Conservation (phyloP, 2,113 vertebrate species). For the Neodon shergylaensis region DNA sequence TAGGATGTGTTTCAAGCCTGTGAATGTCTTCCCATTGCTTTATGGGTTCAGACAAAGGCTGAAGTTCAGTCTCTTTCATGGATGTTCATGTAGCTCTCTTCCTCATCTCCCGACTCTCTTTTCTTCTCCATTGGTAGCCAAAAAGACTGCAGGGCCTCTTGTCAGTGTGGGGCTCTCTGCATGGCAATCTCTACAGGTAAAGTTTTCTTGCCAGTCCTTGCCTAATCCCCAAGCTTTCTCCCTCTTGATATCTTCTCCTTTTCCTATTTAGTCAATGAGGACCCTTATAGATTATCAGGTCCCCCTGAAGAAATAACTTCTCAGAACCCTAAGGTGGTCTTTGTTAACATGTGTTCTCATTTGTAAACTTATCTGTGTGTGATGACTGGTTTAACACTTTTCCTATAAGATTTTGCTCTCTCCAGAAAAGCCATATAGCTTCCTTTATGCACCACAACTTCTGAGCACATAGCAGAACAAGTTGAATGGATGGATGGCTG, state of each 20-base stretch:
- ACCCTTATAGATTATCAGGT: background rate
- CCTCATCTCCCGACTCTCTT: background rate
- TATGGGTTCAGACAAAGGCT: conserved; percentile 10
- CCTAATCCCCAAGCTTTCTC: background rate
- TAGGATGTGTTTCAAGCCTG: background rate
- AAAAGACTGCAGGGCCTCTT: background rate
- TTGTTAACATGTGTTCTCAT: background rate
- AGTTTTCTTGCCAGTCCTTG: background rate
- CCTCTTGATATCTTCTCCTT: background rate
- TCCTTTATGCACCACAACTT: background rate
- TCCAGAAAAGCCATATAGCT: background rate
- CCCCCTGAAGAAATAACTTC: background rate
- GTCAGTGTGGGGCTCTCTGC: background rate
- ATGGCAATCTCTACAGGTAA: background rate
- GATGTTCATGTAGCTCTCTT: background rate
- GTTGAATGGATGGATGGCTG: background rate
- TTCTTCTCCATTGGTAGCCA: background rate
- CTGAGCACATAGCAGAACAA: background rate
- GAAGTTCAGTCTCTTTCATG: background rate
- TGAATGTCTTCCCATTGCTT: background rate
- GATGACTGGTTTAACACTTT: background rate
- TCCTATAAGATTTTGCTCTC: background rate
- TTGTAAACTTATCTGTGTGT: background rate
- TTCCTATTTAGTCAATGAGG: background rate
- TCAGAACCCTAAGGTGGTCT: background rate